A percentile compares a stretch with the other conserved stretches of the same genome.
Evolutionary conservation across 2,797 vertebrate species (phyloP).

Genomic region (Gallinago nigripennis): DNA sequence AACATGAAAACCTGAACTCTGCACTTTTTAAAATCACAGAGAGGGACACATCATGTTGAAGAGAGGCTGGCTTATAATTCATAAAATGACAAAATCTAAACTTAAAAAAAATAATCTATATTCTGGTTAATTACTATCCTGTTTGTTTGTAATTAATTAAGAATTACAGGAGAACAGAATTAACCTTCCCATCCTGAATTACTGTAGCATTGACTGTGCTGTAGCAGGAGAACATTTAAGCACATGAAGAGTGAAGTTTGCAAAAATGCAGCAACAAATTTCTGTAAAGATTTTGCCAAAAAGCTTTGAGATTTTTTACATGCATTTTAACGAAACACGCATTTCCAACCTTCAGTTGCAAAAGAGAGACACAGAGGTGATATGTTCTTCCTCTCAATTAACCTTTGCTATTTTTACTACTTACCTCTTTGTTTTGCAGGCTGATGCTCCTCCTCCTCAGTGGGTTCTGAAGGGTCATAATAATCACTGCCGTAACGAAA

Average conservation of each 20-base stretch:
- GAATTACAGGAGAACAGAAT: background rate
- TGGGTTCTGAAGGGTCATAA: conserved; percentile 97
- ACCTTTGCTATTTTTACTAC: background rate
- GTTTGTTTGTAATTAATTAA: background rate
- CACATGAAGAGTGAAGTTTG: background rate
- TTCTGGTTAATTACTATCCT: background rate
- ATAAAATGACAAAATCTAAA: background rate
- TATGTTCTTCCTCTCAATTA: background rate
- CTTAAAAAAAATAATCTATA: background rate
- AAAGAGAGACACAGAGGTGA: background rate
- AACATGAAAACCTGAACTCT: background rate
- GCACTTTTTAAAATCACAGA: background rate
- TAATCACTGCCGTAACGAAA: conserved; percentile 96
- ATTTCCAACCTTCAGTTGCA: background rate
- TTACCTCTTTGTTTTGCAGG: conserved; percentile 86
- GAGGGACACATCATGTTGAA: background rate
- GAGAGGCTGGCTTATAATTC: background rate
- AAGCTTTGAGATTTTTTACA: background rate
- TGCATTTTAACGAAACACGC: background rate
- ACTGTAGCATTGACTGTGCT: background rate
- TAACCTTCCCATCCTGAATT: background rate
- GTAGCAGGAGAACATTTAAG: background rate
- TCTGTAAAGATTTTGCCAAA: background rate
- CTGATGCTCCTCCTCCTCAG: conserved; percentile 90
- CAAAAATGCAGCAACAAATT: background rate